Evolutionary conservation across 2,797 vertebrate species (phyloP).

Genomic region (Rhabdophis nuchalis): DNA sequence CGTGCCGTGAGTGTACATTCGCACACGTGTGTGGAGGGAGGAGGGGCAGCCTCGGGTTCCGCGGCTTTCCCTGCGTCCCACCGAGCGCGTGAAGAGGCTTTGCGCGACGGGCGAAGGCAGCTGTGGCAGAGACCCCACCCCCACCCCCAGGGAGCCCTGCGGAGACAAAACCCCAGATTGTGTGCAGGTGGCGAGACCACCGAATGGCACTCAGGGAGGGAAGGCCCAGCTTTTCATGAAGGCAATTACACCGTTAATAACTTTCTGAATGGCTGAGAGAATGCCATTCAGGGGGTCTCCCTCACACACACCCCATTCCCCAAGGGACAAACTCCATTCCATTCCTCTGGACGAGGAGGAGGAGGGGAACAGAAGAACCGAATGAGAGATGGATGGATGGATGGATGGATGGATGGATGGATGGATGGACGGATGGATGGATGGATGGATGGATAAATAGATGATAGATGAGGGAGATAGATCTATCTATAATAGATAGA

Average conservation of each 20-base stretch:
- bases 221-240: not conserved
- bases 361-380: not conserved
- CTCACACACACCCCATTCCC: not conserved
- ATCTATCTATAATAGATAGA: no score
- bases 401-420: no score
- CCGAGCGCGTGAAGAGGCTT: not conserved
- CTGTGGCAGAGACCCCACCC: not conserved
- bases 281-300: not conserved
- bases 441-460: no score
- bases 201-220: not conserved
- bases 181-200: not conserved
- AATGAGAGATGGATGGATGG: no score
- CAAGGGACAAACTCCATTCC: not conserved
- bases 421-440: no score
- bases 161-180: not conserved
- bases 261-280: conserved; percentile 2
- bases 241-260: conserved; percentile 14
- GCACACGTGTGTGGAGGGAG: not conserved
- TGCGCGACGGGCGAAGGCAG: not conserved
- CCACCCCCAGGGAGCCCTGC: no score
- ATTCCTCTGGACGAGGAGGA: not conserved
- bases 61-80: not conserved
- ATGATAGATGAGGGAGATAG: no score
- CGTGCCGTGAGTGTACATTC: fast-evolving
- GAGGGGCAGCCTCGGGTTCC: fast-evolving